Conservation (phyloP, 1,140 invertebrate species). For the Pararge aegeria region DNA sequence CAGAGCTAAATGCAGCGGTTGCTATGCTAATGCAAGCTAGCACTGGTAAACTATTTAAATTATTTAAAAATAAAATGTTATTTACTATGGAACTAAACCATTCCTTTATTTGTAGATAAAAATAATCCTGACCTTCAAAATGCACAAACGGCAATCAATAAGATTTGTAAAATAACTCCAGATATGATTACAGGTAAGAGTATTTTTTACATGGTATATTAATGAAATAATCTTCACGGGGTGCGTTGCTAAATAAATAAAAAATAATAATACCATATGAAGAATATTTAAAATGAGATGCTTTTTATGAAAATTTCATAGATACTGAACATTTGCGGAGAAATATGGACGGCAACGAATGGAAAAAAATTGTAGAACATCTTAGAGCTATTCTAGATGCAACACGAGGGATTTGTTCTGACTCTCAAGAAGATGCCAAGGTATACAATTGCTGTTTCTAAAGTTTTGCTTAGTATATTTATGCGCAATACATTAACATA, state of each 20-base stretch:
- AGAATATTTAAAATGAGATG: no score
- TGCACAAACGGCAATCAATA: slow-evolving; percentile 20
- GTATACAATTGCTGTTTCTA: no score
- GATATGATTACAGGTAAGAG: slow-evolving; percentile 19
- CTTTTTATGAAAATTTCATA: no score
- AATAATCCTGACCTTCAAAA: slow-evolving; percentile 16
- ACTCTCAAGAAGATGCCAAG: background rate
- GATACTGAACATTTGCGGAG: background rate
- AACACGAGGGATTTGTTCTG: background rate
- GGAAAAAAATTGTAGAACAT: background rate
- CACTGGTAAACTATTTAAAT: slow-evolving; percentile 12
- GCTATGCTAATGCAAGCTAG: slow-evolving; percentile 18
- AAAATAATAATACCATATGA: no score
- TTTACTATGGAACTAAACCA: background rate
- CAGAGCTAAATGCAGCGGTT: slow-evolving; percentile 25
- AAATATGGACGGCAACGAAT: background rate
- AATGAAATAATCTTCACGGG: background rate
- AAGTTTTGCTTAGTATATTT: no score
- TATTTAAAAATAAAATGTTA: background rate
- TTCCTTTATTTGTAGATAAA: slow-evolving; percentile 15
- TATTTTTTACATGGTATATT: background rate
- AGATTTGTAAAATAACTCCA: slow-evolving; percentile 17
- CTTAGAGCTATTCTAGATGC: background rate
- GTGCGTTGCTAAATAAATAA: no score
- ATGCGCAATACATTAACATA: no score